Evolutionary conservation across 2,113 vertebrate species (phyloP).

Genomic region (human (Homo sapiens)): DNA sequence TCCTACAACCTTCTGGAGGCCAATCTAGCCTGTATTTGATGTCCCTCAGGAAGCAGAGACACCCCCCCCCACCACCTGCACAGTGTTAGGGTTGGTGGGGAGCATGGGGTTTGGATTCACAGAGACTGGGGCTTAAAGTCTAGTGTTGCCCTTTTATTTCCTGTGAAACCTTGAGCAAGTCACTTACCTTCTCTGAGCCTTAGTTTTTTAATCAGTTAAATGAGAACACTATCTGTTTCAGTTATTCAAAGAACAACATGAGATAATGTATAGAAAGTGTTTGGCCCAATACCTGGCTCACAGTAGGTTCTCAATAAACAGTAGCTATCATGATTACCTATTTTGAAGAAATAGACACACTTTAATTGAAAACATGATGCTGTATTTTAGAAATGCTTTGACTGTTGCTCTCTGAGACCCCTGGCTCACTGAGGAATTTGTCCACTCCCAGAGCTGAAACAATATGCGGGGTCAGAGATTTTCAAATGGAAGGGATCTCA

Average conservation of each 20-base stretch:
- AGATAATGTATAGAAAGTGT: neutral
- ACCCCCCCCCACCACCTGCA: too few species aligned
- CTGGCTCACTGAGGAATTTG: neutral
- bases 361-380: neutral
- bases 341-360: neutral
- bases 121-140: neutral
- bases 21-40: neutral
- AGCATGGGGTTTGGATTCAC: neutral
- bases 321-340: neutral
- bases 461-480: neutral
- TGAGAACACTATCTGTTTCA: neutral
- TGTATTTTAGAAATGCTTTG: constrained; percentile 1
- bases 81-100: neutral
- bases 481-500: neutral
- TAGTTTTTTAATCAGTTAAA: neutral
- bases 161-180: neutral
- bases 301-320: neutral
- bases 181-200: neutral
- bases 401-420: neutral
- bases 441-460: neutral
- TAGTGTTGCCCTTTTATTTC: constrained; percentile 29
- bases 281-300: neutral
- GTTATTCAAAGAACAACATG: neutral
- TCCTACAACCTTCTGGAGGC: neutral
- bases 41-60: neutral